These are phyloP conservation scores for Hylyphantes graminicola DNA, from an alignment of 1,140 invertebrate genomes.

Conservation along the genomic window DNA sequence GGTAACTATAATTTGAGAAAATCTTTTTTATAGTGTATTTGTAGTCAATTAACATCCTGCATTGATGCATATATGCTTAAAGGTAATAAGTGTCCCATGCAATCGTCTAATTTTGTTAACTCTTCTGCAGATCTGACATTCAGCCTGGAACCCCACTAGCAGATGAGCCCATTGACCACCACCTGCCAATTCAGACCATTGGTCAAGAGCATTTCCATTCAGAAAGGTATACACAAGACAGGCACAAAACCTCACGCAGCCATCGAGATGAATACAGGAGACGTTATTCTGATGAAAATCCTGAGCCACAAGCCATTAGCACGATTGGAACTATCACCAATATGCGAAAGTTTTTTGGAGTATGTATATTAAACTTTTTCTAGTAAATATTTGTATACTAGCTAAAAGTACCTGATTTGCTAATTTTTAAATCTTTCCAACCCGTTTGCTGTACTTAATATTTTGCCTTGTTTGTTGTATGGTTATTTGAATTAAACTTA, in stretches of 20 bases:
- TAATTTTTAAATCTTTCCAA: too few species aligned
- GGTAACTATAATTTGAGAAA: too few species aligned
- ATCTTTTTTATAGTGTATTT: too few species aligned
- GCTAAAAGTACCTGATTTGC: too few species aligned
- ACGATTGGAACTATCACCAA: conserved; percentile 53
- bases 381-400: too few species aligned
- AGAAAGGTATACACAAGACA: conserved; percentile 3
- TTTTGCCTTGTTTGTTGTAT: too few species aligned
- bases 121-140: conserved; percentile 30
- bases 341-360: conserved; percentile 16
- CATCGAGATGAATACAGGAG: background rate
- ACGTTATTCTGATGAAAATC: background rate
- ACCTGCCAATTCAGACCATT: conserved; percentile 32
- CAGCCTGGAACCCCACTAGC: conserved; percentile 61
- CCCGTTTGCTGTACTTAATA: too few species aligned
- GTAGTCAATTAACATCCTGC: background rate
- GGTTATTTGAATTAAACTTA: too few species aligned
- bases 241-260: background rate
- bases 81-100: background rate
- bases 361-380: background rate
- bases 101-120: background rate
- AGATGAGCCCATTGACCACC: conserved; percentile 50
- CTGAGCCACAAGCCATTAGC: conserved; percentile 23
- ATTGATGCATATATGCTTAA: background rate
- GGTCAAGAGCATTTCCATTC: conserved; percentile 16